These are phyloP conservation scores for Drosophila paulistorum DNA, from an alignment of 1,140 invertebrate species.

Conservation along the genomic window DNA sequence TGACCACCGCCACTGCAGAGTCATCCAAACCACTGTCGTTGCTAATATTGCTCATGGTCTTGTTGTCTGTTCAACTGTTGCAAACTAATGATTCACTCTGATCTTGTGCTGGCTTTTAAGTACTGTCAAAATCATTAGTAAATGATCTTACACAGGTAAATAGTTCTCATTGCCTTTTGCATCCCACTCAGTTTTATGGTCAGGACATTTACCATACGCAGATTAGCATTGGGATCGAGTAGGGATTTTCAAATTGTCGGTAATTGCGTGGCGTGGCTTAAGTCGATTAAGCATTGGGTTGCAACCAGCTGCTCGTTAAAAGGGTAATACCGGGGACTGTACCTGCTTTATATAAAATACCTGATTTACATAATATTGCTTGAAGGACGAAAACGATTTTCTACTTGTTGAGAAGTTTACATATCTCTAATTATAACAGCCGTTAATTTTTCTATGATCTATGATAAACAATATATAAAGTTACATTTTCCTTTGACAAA, in stretches of 20 bases:
- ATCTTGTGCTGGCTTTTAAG: conserved; percentile 37
- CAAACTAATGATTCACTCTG: conserved; percentile 38
- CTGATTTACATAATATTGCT: no score
- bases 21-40: conserved; percentile 62
- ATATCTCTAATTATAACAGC: no score
- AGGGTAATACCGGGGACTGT: neutral
- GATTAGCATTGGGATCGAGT: no score
- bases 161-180: neutral
- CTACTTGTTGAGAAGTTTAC: no score
- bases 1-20: conserved; percentile 36
- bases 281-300: conserved; percentile 17
- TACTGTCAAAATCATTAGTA: neutral
- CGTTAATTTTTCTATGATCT: no score
- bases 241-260: conserved; percentile 43
- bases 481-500: no score
- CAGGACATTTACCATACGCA: no score
- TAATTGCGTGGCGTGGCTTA: conserved; percentile 42
- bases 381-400: no score
- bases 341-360: neutral
- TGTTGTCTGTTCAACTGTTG: conserved; percentile 7
- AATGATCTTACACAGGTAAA: conserved; percentile 18
- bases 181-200: conserved; percentile 3
- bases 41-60: conserved; percentile 60
- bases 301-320: conserved; percentile 25
- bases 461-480: no score